phyloP scores from a whole-genome alignment of 2,113 vertebrate species.

The Osmerus eperlanus region DNA sequence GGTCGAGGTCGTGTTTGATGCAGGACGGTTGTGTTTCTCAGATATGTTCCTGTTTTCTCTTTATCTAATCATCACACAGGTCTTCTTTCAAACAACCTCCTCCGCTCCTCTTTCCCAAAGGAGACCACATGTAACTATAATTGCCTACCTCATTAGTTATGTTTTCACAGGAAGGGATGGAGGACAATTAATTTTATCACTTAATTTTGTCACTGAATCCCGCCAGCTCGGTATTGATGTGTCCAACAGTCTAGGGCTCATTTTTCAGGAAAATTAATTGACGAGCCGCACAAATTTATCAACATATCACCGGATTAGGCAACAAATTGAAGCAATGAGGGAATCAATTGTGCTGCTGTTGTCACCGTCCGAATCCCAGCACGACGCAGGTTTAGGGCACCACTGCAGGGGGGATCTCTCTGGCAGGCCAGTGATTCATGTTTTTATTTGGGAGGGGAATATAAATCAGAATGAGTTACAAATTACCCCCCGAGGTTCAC shows the following conservation, averaged over 20 bases:
- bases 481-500: conserved; percentile 63
- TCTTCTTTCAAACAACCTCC: conserved; percentile 64
- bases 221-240: conserved; percentile 66
- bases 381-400: conserved; percentile 54
- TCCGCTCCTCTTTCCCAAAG: conserved; percentile 64
- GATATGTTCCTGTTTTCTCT: conserved; percentile 54
- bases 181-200: conserved; percentile 81
- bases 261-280: conserved; percentile 82
- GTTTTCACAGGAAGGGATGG: conserved; percentile 74
- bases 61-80: conserved; percentile 66
- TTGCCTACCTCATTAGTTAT: conserved; percentile 81
- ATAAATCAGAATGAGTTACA: conserved; percentile 79
- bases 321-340: conserved; percentile 80
- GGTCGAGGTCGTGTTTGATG: conserved; percentile 50
- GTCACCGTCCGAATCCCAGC: conserved; percentile 54
- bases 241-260: conserved; percentile 58
- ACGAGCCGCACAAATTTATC: conserved; percentile 77
- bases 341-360: conserved; percentile 79
- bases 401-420: conserved; percentile 67
- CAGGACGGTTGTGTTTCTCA: conserved; percentile 59
- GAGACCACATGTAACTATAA: conserved; percentile 77
- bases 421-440: conserved; percentile 74
- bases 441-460: conserved; percentile 71
- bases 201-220: conserved; percentile 77
- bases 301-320: conserved; percentile 78